Evolutionary conservation across 2,888 invertebrate genomes (phyloP).

Genomic region (Oscheius sp.): DNA sequence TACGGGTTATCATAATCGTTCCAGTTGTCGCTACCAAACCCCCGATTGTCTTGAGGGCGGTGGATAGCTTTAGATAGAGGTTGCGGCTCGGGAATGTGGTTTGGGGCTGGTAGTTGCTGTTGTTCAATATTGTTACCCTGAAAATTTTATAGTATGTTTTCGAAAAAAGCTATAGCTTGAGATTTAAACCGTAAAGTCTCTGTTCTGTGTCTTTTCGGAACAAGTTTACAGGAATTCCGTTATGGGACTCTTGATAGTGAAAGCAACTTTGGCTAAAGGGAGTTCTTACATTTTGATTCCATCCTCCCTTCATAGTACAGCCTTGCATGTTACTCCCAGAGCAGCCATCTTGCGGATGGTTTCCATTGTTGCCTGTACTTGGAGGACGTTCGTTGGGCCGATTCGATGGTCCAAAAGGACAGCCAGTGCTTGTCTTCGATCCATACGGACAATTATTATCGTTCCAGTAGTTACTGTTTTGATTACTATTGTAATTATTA

Average conservation of each 20-base stretch:
- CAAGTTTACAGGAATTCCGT: too few species aligned
- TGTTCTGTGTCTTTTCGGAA: too few species aligned
- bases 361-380: too few species aligned
- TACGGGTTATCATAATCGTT: constrained; percentile 19
- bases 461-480: constrained; percentile 22
- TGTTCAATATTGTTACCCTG: constrained; percentile 19
- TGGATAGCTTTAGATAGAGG: not conserved
- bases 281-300: constrained; percentile 21
- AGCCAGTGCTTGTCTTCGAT: constrained; percentile 10
- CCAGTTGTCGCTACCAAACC: not conserved
- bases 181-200: too few species aligned
- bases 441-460: constrained; percentile 22
- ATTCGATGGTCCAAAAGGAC: constrained; percentile 11
- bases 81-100: constrained; percentile 5
- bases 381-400: not conserved
- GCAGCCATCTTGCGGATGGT: constrained; percentile 9
- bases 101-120: constrained; percentile 14
- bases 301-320: constrained; percentile 16
- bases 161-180: too few species aligned
- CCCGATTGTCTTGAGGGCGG: constrained; percentile 4
- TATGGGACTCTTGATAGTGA: too few species aligned
- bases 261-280: too few species aligned
- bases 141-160: not conserved
- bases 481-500: constrained; percentile 27
- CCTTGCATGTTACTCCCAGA: constrained; percentile 23